Base-by-base conservation (phyloP, 2,888 invertebrate genomes). In the Emesis furor region DNA sequence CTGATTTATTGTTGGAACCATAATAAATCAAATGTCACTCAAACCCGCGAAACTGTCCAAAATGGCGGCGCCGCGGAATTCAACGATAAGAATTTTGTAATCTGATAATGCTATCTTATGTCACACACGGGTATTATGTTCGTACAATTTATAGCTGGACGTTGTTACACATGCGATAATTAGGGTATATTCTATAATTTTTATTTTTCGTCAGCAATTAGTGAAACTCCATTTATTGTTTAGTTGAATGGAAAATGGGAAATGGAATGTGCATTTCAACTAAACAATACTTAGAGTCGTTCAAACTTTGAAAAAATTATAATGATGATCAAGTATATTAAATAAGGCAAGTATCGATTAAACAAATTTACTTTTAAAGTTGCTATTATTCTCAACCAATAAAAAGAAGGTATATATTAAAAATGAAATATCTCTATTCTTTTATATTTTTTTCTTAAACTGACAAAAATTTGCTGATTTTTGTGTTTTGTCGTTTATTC, bases 71-170 rank as follows among this genome's bases (percentile, higher is more conserved):
- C 91, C 91, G 84, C 92, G 90, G 90, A 85, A 86, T 89, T 82
- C 82, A 78, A 84, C 84, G 79, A 78, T 91, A 89, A 91, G 91
- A 92, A 92, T 92, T 88, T 92, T 91, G 92, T 93, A 93, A 93
- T 94, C 93, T 94, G 92, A 93, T 92, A 92, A 92, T 85, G 88
- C 86, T 91, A 89, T 88, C 86, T 84, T 79, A 55, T 80, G 90
- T 39, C 89, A 93, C 93, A 92, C 88, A 94, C 92, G 42, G 86
- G 3, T 59, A 24, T 30, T 7, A 42, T 77, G 69, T 71, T 79
- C 76, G 12, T 39, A 35, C 51, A 55, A 74, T 59, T 73, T 17
- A 7, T 10, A 69, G 42, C 14, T 14, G 1, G 5, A 46, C 39
- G 1, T 37, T 5, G 37, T 7, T 37, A 4, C 1, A 5, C 1